Evolutionary conservation across 2,113 vertebrate species (phyloP).

Genomic region (Sceloporus undulatus): DNA sequence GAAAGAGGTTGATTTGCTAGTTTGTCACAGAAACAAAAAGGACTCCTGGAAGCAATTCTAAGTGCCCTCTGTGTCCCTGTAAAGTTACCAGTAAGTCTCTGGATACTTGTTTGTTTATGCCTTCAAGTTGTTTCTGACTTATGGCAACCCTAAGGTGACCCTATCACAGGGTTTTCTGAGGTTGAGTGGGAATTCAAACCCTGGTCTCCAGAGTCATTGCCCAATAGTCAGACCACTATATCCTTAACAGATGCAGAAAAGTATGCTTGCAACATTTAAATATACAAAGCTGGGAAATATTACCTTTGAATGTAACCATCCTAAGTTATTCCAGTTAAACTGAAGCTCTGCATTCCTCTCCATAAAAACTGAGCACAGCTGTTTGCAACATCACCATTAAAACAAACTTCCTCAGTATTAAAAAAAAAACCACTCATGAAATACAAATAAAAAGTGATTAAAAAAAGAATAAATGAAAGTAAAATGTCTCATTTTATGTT

Average conservation of each 20-base stretch:
- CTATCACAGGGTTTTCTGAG: too few species aligned
- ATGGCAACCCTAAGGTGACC: too few species aligned
- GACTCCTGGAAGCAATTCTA: not conserved
- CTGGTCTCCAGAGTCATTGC: too few species aligned
- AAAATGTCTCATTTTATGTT: not conserved
- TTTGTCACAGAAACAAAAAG: not conserved
- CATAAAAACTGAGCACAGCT: not conserved
- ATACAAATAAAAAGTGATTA: not conserved
- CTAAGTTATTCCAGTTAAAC: not conserved
- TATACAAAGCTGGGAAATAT: conserved; percentile 11
- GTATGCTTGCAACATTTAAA: not conserved
- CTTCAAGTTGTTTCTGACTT: too few species aligned
- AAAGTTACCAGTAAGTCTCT: not conserved
- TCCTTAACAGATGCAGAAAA: not conserved
- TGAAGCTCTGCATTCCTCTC: not conserved
- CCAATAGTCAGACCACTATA: not conserved
- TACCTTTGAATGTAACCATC: not conserved
- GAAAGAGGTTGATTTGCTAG: too few species aligned
- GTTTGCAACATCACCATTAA: not conserved
- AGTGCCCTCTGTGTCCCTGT: not conserved
- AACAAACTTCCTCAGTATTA: not conserved
- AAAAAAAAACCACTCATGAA: not conserved
- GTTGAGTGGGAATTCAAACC: too few species aligned
- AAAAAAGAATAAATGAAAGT: not conserved
- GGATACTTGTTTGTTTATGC: too few species aligned